Percentiles rank a stretch among this genome's conserved stretches.
phyloP scores from a whole-genome alignment of 2,888 invertebrate genomes.

The Oxycera nigricornis region DNA sequence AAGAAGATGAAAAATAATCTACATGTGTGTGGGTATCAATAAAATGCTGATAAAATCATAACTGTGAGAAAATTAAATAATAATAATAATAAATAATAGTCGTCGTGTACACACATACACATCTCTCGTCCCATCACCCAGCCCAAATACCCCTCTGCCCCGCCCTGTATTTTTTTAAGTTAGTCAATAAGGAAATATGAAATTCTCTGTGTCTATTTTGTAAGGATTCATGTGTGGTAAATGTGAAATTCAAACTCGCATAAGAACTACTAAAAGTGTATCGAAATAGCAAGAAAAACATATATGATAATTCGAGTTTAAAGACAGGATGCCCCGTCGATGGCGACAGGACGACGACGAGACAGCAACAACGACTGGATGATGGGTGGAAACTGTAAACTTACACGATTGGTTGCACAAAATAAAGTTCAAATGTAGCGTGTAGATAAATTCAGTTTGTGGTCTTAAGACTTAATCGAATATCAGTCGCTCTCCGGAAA shows the following conservation, averaged over 20 bases:
- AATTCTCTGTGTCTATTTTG: neutral
- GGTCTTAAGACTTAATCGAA: too few relatives aligned
- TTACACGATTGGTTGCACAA: neutral
- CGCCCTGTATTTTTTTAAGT: neutral
- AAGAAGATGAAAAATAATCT: neutral
- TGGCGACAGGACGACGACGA: too few relatives aligned
- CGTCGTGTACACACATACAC: too few relatives aligned
- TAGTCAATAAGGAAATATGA: neutral
- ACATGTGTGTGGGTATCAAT: neutral
- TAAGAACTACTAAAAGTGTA: too few relatives aligned
- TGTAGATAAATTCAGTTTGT: neutral
- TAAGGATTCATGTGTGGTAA: neutral
- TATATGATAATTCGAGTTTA: neutral
- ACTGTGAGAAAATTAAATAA: slow-evolving; percentile 7
- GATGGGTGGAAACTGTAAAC: too few relatives aligned
- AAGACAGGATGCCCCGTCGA: too few relatives aligned
- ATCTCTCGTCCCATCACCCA: too few relatives aligned
- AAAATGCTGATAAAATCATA: neutral
- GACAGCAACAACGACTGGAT: too few relatives aligned
- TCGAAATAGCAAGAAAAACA: neutral
- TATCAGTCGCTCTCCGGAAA: neutral
- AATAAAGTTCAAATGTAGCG: neutral
- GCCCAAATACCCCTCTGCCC: too few relatives aligned
- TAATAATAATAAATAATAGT: neutral
- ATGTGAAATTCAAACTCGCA: too few relatives aligned